These are phyloP conservation scores for Poecilobothrus nobilitatus DNA, from an alignment of 2,888 invertebrate genomes.

Conservation along the genomic window DNA sequence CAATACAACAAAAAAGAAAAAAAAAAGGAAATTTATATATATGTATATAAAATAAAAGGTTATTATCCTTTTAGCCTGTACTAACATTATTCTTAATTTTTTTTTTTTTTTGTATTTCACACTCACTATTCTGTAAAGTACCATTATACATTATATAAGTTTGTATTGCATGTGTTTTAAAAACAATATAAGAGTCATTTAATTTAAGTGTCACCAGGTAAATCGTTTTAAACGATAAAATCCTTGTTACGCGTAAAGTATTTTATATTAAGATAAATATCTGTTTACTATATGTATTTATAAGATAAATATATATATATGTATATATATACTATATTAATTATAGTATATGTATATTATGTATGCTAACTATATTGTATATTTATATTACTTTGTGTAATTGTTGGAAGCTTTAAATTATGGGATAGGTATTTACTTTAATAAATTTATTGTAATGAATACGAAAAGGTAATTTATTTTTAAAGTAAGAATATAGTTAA, in stretches of 20 bases:
- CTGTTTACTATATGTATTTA: too few species aligned
- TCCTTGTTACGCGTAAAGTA: neutral
- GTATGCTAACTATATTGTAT: too few species aligned
- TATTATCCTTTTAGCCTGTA: neutral
- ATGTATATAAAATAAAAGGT: neutral
- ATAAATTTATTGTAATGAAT: slow-evolving; percentile 1
- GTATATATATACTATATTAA: too few species aligned
- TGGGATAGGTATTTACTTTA: neutral
- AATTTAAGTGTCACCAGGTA: slow-evolving; percentile 2
- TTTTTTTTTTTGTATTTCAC: neutral
- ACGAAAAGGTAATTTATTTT: neutral
- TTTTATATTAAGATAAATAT: too few species aligned
- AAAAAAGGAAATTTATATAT: too few species aligned
- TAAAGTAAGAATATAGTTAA: neutral
- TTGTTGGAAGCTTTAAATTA: too few species aligned
- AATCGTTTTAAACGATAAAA: neutral
- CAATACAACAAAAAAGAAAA: neutral
- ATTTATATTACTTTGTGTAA: too few species aligned
- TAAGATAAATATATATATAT: too few species aligned
- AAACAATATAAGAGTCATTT: neutral
- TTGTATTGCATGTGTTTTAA: too few species aligned
- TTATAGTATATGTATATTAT: too few species aligned
- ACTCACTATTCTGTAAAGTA: neutral
- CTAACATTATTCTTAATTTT: neutral
- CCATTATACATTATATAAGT: neutral